These are phyloP conservation scores for Saguinus imperator DNA, from an alignment of 2,113 vertebrate species.

Conservation along the genomic window DNA sequence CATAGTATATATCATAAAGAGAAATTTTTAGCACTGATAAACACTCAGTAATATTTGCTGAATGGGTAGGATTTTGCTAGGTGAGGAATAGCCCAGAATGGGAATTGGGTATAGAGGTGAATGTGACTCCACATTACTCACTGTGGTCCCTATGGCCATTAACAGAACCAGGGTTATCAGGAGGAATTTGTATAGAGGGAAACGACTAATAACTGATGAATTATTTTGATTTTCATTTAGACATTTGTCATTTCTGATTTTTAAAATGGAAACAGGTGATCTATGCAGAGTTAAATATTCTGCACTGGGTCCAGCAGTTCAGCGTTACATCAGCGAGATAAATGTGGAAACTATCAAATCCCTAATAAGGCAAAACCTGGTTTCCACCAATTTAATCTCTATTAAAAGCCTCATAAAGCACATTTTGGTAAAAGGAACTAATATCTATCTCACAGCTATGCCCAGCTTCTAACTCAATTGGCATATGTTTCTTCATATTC, in stretches of 20 bases:
- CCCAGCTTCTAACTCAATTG: constrained; percentile 72
- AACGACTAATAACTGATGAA: background rate
- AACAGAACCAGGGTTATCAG: background rate
- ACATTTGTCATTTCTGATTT: constrained; percentile 52
- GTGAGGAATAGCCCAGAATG: background rate
- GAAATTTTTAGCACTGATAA: background rate
- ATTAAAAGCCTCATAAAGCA: constrained; percentile 80
- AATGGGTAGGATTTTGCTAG: background rate
- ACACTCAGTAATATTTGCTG: background rate
- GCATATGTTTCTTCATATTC: constrained; percentile 77
- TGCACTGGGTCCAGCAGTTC: constrained; percentile 33
- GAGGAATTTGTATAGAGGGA: background rate
- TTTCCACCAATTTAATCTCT: constrained; percentile 79
- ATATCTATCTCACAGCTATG: constrained; percentile 70
- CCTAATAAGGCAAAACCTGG: constrained; percentile 73
- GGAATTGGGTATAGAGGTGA: background rate
- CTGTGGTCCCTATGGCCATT: background rate
- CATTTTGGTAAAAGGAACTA: constrained; percentile 77
- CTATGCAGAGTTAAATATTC: constrained; percentile 47
- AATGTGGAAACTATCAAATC: constrained; percentile 72
- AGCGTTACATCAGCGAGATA: constrained; percentile 55
- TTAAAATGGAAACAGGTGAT: constrained; percentile 55
- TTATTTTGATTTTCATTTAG: constrained; percentile 48
- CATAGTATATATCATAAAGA: background rate
- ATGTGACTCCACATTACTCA: background rate